Percentiles rank a stretch among this genome's conserved stretches.
These are phyloP conservation scores for Protophormia terraenovae DNA, from an alignment of 2,888 invertebrate species.

Conservation along the genomic window DNA sequence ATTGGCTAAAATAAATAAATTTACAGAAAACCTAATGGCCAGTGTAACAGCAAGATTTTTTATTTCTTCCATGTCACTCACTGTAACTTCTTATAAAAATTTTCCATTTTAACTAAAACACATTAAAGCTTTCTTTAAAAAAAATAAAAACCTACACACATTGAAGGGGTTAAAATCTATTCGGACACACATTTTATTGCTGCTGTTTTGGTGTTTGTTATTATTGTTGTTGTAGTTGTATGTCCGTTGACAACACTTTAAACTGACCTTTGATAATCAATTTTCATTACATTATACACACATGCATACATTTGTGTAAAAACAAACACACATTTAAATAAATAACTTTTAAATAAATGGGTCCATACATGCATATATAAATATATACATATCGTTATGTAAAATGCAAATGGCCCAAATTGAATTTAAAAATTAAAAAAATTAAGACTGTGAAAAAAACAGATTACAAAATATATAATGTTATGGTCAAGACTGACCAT, in stretches of 20 bases:
- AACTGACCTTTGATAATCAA: background rate
- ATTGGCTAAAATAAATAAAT: too few relatives aligned
- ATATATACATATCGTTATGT: too few relatives aligned
- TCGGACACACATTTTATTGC: background rate
- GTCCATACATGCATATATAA: too few relatives aligned
- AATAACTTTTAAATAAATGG: background rate
- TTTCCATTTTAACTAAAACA: background rate
- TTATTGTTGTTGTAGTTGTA: background rate
- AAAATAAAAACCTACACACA: background rate
- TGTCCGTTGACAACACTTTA: constrained; percentile 9
- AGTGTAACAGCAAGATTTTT: too few relatives aligned
- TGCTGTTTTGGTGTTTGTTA: too few relatives aligned
- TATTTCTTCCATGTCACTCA: too few relatives aligned
- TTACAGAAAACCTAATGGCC: too few relatives aligned
- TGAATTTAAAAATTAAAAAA: too few relatives aligned
- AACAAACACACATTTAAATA: background rate
- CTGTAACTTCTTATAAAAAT: background rate
- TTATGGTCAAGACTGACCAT: too few relatives aligned
- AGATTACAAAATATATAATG: too few relatives aligned
- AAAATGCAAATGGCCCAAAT: too few relatives aligned
- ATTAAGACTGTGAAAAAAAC: too few relatives aligned
- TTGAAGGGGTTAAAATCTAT: background rate
- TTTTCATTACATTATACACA: background rate
- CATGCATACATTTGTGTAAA: background rate
- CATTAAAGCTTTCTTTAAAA: background rate